Evolutionary conservation across 2,888 invertebrate species (phyloP), one percentile per base, ranked within the genome.

Genomic region (Eulithis prunata): DNA sequence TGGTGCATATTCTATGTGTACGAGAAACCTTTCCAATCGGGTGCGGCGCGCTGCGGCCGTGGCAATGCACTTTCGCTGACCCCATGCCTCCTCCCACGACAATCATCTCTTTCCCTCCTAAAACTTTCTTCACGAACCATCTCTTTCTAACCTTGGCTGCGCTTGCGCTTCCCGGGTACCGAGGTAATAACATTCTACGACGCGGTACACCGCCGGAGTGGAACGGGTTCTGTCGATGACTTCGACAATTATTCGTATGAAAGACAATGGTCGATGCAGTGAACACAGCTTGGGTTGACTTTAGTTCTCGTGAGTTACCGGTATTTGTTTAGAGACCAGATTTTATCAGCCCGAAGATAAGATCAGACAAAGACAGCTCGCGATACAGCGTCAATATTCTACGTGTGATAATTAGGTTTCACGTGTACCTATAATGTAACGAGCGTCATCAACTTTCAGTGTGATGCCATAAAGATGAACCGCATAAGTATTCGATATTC

Each of bases 1-100:
- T 76, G 78, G 79, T 81, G 83, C 84, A 85, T 84, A 87, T 85
- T 84, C 82, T 81, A 84, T 78, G 82, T 80, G 82, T 80, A 79
- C 80, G 73, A 87, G 87, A 86, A 87, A 87, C 88, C 85, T 90
- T 91, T 90, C 90, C 87, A 90, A 90, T 88, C 89, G 89, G 83
- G 85, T 85, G 88, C 87, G 81, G 84, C 82, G 87, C 86, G 86
- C 85, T 80, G 85, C 84, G 84, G 85, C 87, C 90, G 89, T 87
- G 92, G 91, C 92, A 93, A 92, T 92, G 93, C 90, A 93, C 93
- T 93, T 93, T 93, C 91, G 87, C 91, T 92, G 91, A 92, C 91
- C 93, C 89, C 88, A 80, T 87, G 88, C 87, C 88, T 89, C 87
- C 90, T 90, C 89, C 88, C 88, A 89, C 87, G 85, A 79, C 75